Conservation (phyloP, 2,113 vertebrate genomes). For the Beaufortia kweichowensis region DNA sequence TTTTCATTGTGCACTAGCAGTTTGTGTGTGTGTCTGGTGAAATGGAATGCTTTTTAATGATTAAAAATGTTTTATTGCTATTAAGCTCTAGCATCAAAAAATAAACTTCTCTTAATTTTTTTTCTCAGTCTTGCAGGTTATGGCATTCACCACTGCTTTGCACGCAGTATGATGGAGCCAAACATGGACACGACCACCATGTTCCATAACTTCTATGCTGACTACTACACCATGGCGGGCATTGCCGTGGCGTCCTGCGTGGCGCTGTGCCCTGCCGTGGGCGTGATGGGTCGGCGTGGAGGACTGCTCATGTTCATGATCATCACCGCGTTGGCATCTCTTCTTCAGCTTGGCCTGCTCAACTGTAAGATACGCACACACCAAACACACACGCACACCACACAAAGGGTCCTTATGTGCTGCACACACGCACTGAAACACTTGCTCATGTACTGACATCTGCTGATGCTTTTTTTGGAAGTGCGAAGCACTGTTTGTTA, state of each 20-base stretch:
- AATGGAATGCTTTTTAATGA: not conserved
- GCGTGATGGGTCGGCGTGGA: conserved; percentile 87
- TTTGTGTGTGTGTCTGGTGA: not conserved
- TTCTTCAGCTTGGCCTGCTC: conserved; percentile 92
- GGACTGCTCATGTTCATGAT: conserved; percentile 96
- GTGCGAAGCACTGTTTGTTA: too few species aligned
- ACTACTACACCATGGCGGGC: conserved; percentile 93
- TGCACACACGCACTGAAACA: conserved; percentile 21
- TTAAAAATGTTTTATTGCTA: not conserved
- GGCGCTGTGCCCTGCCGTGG: conserved; percentile 88
- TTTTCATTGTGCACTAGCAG: not conserved
- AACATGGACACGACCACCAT: conserved; percentile 78
- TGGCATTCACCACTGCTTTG: conserved; percentile 97
- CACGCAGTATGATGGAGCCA: conserved; percentile 90
- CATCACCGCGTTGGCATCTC: conserved; percentile 90
- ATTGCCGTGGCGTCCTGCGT: conserved; percentile 88
- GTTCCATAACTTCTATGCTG: conserved; percentile 88
- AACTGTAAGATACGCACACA: conserved; percentile 81
- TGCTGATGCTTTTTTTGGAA: not conserved
- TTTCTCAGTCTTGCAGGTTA: conserved; percentile 85
- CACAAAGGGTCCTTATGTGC: not conserved
- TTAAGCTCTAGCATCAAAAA: not conserved
- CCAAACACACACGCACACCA: conserved; percentile 21
- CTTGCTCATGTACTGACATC: not conserved
- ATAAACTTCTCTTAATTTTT: not conserved